Evolutionary conservation across 2,113 vertebrate genomes (phyloP).

Genomic region (Trichechus manatus): DNA sequence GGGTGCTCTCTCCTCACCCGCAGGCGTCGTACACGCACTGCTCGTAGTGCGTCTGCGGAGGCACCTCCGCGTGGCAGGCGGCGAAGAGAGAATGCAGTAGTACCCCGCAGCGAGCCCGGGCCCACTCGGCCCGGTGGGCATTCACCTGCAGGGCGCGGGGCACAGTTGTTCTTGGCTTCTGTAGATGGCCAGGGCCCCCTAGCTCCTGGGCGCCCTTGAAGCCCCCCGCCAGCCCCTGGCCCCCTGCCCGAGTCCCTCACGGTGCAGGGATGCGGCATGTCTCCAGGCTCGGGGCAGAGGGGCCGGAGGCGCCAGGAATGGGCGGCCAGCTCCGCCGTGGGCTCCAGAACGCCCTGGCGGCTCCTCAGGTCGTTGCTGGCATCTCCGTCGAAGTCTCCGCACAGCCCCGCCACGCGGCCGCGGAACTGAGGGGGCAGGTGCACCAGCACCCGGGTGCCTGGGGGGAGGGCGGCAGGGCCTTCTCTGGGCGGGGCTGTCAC

Average conservation of each 20-base stretch:
- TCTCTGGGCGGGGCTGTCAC: not conserved
- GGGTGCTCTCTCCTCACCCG: slow-evolving; percentile 88
- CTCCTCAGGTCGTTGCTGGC: slow-evolving; percentile 93
- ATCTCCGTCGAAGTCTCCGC: slow-evolving; percentile 95
- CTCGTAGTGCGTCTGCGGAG: slow-evolving; percentile 93
- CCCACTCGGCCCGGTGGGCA: slow-evolving; percentile 90
- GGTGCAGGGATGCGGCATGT: slow-evolving; percentile 90
- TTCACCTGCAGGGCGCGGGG: slow-evolving; percentile 85
- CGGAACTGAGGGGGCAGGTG: slow-evolving; percentile 89
- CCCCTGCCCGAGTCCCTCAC: slow-evolving; percentile 75
- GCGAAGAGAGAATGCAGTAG: slow-evolving; percentile 90
- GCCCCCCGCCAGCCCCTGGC: not conserved
- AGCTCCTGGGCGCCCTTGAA: not conserved
- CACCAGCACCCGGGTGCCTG: slow-evolving; percentile 94
- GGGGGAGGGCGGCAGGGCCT: not conserved
- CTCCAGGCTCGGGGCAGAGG: slow-evolving; percentile 93
- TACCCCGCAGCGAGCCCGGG: slow-evolving; percentile 89
- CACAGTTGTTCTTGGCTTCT: not conserved
- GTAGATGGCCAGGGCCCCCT: not conserved
- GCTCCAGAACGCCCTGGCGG: slow-evolving; percentile 92
- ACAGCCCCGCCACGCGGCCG: slow-evolving; percentile 92
- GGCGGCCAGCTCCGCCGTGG: slow-evolving; percentile 92
- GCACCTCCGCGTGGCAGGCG: slow-evolving; percentile 89
- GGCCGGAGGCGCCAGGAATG: slow-evolving; percentile 96
- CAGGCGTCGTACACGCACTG: slow-evolving; percentile 95